A percentile compares a stretch with the other conserved stretches of the same genome.
These are phyloP conservation scores for Zaprionus nigranus DNA, from an alignment of 1,140 invertebrate species.

Conservation along the genomic window DNA sequence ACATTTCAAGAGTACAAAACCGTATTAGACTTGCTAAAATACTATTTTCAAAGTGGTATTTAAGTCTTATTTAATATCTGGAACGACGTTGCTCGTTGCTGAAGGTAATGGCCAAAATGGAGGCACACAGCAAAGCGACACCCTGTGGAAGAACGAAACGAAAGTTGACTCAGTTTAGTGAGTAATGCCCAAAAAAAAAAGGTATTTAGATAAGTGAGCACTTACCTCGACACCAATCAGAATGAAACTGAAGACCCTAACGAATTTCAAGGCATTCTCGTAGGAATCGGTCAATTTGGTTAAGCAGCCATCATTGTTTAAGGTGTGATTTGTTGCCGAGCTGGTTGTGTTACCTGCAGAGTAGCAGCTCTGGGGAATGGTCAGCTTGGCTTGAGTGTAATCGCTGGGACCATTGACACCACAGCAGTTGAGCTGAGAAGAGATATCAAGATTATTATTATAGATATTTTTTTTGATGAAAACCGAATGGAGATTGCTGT, in stretches of 20 bases:
- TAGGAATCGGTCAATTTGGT: slow-evolving; percentile 40
- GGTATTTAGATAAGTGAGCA: neutral
- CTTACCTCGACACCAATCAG: slow-evolving; percentile 63
- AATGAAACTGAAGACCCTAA: slow-evolving; percentile 58
- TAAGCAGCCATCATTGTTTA: slow-evolving; percentile 56
- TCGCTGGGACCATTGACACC: slow-evolving; percentile 57
- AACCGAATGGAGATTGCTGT: neutral
- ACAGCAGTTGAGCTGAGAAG: slow-evolving; percentile 62
- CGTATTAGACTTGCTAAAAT: neutral
- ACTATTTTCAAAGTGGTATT: neutral
- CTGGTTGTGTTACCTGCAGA: slow-evolving; percentile 6
- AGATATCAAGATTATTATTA: neutral
- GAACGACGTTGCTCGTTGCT: slow-evolving; percentile 64
- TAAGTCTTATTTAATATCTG: slow-evolving; percentile 39
- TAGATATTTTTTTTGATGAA: neutral
- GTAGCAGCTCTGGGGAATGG: slow-evolving; percentile 60
- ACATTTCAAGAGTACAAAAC: slow-evolving; percentile 9
- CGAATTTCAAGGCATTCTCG: slow-evolving; percentile 34
- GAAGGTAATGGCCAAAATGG: slow-evolving; percentile 61
- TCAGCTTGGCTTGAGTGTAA: slow-evolving; percentile 46
- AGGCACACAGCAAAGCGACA: slow-evolving; percentile 52
- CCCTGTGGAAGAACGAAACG: slow-evolving; percentile 26
- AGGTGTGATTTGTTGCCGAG: neutral
- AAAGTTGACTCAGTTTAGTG: slow-evolving; percentile 13
- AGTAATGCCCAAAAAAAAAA: neutral